Percentiles rank a stretch among this genome's conserved stretches.
These are phyloP conservation scores for Muscicapa comitata DNA, from an alignment of 2,797 vertebrate species.

Conservation along the genomic window DNA sequence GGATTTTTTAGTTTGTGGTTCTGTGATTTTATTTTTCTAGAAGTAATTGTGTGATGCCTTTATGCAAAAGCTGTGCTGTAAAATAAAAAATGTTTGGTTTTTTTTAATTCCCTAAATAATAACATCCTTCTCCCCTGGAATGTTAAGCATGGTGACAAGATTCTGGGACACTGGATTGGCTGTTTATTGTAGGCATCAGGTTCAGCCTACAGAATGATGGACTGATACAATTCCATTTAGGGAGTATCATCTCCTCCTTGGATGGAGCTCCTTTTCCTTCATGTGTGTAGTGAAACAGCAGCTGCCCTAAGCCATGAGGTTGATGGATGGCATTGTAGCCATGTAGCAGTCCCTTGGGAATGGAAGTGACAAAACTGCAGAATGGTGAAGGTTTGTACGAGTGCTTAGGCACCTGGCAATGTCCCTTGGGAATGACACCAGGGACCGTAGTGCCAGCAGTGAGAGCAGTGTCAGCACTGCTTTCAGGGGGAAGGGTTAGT, in stretches of 20 bases:
- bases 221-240: not conserved
- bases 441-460: not conserved
- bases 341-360: not conserved
- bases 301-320: not conserved
- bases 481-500: not conserved
- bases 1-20: not conserved
- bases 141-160: not conserved
- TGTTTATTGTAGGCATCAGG: not conserved
- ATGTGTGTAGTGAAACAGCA: not conserved
- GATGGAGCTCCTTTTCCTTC: not conserved
- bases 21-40: not conserved
- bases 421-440: not conserved
- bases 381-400: not conserved
- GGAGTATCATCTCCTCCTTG: not conserved
- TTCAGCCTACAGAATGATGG: not conserved
- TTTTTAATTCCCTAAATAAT: not conserved
- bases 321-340: not conserved
- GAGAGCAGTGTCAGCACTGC: not conserved
- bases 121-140: not conserved
- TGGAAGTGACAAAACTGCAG: not conserved
- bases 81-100: not conserved
- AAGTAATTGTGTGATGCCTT: slow-evolving; percentile 4
- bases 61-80: not conserved
- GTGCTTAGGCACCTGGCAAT: rapidly evolving
- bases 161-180: not conserved